Percentiles rank a stretch among this genome's conserved stretches.
Conservation (phyloP, 2,888 invertebrate genomes). For the Coenonympha glycerion region DNA sequence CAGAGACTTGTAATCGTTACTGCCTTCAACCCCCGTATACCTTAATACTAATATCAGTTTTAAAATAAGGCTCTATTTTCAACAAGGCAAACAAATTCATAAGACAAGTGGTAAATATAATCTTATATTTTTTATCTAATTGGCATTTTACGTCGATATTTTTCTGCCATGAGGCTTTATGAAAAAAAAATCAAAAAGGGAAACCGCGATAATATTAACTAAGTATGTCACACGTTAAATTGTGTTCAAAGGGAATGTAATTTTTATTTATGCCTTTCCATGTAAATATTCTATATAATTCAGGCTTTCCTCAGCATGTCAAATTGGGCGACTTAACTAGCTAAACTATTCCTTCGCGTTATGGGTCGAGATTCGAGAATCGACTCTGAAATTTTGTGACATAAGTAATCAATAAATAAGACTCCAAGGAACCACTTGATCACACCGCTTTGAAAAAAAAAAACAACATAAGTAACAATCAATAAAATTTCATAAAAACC, state of each 20-base stretch:
- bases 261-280: no score
- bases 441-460: conserved; percentile 34
- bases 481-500: conserved; percentile 48
- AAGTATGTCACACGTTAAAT: no score
- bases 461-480: conserved; percentile 62
- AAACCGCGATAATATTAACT: no score
- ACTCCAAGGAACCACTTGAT: not conserved
- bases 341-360: no score
- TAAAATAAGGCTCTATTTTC: conserved; percentile 56
- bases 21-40: conserved; percentile 22
- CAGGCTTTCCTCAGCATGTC: no score
- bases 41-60: conserved; percentile 54
- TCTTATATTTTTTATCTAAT: not conserved
- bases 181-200: not conserved
- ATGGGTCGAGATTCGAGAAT: no score
- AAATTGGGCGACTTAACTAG: no score
- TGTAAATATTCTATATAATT: no score
- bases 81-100: conserved; percentile 48
- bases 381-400: not conserved
- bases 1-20: not conserved
- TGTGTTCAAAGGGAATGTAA: no score
- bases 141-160: not conserved
- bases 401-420: not conserved
- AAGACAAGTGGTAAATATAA: conserved; percentile 14
- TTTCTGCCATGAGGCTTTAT: not conserved